Evolutionary conservation across 2,797 vertebrate species (phyloP), one percentile per base, ranked within the genome.

Genomic region (Gouania willdenowi): DNA sequence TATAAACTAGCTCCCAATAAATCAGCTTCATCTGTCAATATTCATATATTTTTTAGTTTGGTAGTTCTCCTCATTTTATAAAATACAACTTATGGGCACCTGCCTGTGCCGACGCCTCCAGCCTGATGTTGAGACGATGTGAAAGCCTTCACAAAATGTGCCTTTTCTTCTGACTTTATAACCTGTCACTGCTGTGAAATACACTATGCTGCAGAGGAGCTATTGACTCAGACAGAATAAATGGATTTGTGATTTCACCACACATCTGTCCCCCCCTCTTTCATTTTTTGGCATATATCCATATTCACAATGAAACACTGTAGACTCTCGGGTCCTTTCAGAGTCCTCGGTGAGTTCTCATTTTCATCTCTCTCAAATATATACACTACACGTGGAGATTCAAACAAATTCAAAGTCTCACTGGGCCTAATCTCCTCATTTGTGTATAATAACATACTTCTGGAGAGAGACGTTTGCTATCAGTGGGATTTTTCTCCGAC

Each of bases 231-330:
- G 50, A 68, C 36, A 57, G 71, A 53, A 54, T 42, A 57, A 54
- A 68, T 74, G 68, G 67, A 52, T 76, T 42, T 62, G 63, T 50
- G 60, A 72, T 73, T 74, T 58, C 55, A 40, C 68, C 48, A 55
- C 52, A 60, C 55, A 71, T 64, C 66, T 82, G 66, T 43, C 63
- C 37, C 51, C 37, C 41, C 26, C 53, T 42, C 64, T 24, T 47
- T 66, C 58, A 71, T 68, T 67, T 33, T 32, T 39, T 66, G 70
- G 66, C 66, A 41, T 35, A 41, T 20, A 63, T 73, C 69, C 76
- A 71, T 49, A 34, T 47, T 51, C 33, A 27, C 22, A 57, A 39
- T 61, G 44, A 47, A 62, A 71, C 4, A 20, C n/a, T 14, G 33
- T 23, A 31, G 39, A 40, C 70, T 52, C 31, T 19, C 15, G 66